Percentiles rank a stretch among this genome's conserved stretches.
Conservation (phyloP, 2,113 vertebrate genomes). For the Zingel zingel region DNA sequence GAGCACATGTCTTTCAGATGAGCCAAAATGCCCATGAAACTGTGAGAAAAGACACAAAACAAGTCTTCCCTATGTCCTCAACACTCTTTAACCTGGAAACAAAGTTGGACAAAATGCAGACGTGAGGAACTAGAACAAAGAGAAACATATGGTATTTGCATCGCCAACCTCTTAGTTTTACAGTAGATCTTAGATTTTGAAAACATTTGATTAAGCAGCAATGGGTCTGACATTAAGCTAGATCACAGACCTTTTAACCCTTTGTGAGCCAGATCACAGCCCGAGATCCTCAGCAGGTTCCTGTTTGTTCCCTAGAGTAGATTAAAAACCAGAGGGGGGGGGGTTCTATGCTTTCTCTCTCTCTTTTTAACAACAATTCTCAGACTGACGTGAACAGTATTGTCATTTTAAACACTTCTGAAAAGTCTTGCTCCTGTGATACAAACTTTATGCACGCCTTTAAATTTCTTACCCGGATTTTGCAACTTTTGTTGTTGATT, state of each 20-base stretch:
- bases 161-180: not conserved
- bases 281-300: constrained; percentile 14
- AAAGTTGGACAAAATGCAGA: constrained; percentile 31
- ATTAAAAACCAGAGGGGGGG: constrained; percentile 25
- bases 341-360: not conserved
- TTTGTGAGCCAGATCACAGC: constrained; percentile 26
- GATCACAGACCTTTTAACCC: constrained; percentile 26
- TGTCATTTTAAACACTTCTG: not conserved
- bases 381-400: not conserved
- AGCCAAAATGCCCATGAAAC: constrained; percentile 78
- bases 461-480: not conserved
- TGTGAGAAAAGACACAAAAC: constrained; percentile 66
- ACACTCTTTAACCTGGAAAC: constrained; percentile 56
- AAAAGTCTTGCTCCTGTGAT: not conserved
- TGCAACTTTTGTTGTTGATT: not conserved
- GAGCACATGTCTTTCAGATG: constrained; percentile 84
- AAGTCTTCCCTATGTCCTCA: constrained; percentile 32
- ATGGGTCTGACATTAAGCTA: not conserved
- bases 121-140: not conserved
- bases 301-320: constrained; percentile 13
- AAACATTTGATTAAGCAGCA: constrained; percentile 2
- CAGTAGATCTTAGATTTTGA: not conserved
- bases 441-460: not conserved
- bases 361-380: not conserved
- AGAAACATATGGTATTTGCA: not conserved